Evolutionary conservation across 2,797 vertebrate genomes (phyloP).

Genomic region (Lacerta bilineata): DNA sequence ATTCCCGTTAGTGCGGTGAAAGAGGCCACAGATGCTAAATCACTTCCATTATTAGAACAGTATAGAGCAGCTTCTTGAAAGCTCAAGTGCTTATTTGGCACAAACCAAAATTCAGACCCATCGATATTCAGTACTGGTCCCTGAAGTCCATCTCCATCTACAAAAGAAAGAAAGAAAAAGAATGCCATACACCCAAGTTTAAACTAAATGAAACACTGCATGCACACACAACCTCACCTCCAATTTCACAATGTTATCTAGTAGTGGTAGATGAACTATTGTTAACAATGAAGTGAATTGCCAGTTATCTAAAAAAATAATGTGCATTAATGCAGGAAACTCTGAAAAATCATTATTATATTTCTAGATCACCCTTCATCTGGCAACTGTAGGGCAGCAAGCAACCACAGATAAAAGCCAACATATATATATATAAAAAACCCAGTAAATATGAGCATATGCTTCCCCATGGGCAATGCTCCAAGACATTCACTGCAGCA

Average conservation of each 20-base stretch:
- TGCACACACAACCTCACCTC: not conserved
- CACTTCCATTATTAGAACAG: constrained; percentile 86
- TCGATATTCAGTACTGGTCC: constrained; percentile 86
- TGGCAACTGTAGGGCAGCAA: no score
- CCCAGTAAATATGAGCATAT: not conserved
- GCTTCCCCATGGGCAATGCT: not conserved
- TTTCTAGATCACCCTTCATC: no score
- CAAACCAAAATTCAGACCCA: constrained; percentile 93
- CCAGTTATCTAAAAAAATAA: constrained; percentile 1
- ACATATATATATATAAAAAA: no score
- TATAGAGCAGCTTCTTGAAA: constrained; percentile 88
- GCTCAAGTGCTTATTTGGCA: constrained; percentile 81
- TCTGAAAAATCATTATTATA: not conserved
- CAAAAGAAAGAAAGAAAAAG: constrained; percentile 27
- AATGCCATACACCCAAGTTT: not conserved
- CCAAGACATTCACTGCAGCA: not conserved
- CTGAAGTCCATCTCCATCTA: constrained; percentile 83
- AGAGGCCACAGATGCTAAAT: constrained; percentile 83
- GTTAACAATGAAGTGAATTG: not conserved
- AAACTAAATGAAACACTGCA: not conserved
- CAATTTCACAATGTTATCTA: not conserved
- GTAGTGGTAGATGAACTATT: not conserved
- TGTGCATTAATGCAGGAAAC: not conserved
- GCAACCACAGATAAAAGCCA: no score
- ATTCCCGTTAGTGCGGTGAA: constrained; percentile 78